Conservation (phyloP, 2,113 vertebrate genomes). For the Poeciliopsis retropinna region DNA sequence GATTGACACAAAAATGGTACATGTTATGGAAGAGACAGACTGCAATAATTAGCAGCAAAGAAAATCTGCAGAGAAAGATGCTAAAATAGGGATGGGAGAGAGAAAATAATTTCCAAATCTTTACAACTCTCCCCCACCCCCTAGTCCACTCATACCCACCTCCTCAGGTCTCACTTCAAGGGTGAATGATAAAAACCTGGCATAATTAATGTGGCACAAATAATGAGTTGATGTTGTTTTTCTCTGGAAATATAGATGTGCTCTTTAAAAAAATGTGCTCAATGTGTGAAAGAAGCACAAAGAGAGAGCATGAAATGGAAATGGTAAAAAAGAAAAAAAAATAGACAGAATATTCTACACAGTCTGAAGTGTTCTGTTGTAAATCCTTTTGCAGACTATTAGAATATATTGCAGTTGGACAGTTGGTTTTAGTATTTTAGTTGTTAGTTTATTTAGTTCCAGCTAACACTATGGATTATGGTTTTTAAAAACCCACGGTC, state of each 20-base stretch:
- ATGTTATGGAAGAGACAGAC: conserved; percentile 10
- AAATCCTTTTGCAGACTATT: background rate
- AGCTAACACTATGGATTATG: too few relatives aligned
- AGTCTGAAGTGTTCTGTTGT: background rate
- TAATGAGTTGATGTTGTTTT: background rate
- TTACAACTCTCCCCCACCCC: conserved; percentile 9
- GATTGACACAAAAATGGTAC: conserved; percentile 27
- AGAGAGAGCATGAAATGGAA: background rate
- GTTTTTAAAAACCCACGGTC: too few relatives aligned
- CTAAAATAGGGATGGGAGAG: conserved; percentile 1
- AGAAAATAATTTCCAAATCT: conserved; percentile 21
- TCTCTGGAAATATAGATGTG: conserved; percentile 6
- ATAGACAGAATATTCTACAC: too few relatives aligned
- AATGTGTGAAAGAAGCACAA: background rate
- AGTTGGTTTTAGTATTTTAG: background rate
- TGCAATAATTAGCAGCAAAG: conserved; percentile 16
- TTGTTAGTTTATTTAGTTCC: too few relatives aligned
- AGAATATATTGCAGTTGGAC: background rate
- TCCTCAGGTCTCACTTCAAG: conserved; percentile 6
- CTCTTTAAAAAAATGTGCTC: background rate
- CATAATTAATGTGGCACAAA: conserved; percentile 2
- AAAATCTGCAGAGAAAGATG: background rate
- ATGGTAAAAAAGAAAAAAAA: background rate
- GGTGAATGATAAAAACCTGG: conserved; percentile 1
- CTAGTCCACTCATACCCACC: background rate